Base-by-base conservation (phyloP, 2,888 invertebrate species). In the Hemithea aestivaria region DNA sequence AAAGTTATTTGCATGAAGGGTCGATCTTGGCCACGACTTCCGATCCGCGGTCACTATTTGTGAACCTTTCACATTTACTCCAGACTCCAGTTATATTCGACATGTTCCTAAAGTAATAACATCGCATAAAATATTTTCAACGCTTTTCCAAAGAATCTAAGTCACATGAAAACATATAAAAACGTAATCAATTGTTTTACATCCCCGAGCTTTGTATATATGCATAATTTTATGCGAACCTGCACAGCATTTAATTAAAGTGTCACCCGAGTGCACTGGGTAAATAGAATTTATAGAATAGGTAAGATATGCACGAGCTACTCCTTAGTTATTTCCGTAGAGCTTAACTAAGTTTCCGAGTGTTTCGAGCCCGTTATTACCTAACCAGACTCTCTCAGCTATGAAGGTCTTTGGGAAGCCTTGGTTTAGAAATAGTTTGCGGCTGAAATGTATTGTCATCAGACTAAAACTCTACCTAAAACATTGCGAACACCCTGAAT, bases 171-270 rank as follows among this genome's bases (percentile, higher is more conserved):
- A 24, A 10, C 35, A 32, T 27, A 32, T 27, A 27, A 9, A 1
- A 32, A 25, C 27, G 27, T 32, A 32, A 24, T 35, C 31, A 40
- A 27, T 21, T 21, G 28, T 20, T 26, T 41, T 41, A n/a, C 30
- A 23, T 25, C 11, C 20, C 22, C 6, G n/a, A 26, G 29, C 35
- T 33, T 24, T 34, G 30, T 23, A 31, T 38, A 34, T 23, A 31
- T 38, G 34, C 38, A 27, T 27, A 32, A 28, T 35, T 25, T 30
- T 35, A 38, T 35, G 42, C 42, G 30, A 27, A 35, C 32, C 10
- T 32, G 24, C 28, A 24, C 41, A 9, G 20, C 10, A 10, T 35
- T 31, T 31, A 36, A 40, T 28, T 40, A 32, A 35, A 35, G 20
- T 35, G 40, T 40, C 40, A 10, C 32, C 10, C 23, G 20, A 7